These are phyloP conservation scores for Aphis craccivora DNA, from an alignment of 1,140 invertebrate genomes.

Conservation along the genomic window DNA sequence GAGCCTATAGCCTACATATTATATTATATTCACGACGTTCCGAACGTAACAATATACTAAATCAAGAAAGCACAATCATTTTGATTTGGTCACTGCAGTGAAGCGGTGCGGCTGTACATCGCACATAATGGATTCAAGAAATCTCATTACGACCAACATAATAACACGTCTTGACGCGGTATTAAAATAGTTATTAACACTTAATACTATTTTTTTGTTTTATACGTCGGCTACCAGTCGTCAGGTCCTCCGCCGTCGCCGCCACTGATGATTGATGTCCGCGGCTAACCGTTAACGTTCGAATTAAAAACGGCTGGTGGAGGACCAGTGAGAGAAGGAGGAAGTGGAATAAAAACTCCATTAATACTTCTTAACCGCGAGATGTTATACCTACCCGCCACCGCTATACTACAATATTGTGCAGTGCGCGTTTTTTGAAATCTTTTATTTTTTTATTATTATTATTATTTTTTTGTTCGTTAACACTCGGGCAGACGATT, in stretches of 20 bases:
- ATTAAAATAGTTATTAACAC: conserved; percentile 58
- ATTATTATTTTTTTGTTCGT: not conserved
- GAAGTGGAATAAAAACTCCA: conserved; percentile 27
- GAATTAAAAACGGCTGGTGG: conserved; percentile 6
- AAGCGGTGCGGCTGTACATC: not conserved
- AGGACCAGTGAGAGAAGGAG: not conserved
- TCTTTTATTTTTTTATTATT: not conserved
- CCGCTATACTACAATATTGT: not conserved
- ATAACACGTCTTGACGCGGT: conserved; percentile 48
- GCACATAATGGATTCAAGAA: conserved; percentile 52
- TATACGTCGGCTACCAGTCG: conserved; percentile 5
- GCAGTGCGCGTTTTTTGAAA: not conserved
- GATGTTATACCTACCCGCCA: not conserved
- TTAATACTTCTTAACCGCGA: conserved; percentile 5
- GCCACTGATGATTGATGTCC: conserved; percentile 51
- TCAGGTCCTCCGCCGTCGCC: not conserved
- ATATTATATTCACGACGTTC: not conserved
- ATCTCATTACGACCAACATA: conserved; percentile 55
- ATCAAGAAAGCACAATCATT: conserved; percentile 46
- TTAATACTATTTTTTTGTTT: conserved; percentile 26
- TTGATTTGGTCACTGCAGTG: conserved; percentile 48
- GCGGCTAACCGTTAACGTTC: conserved; percentile 43
- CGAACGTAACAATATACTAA: not conserved
- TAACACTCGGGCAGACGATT: not conserved
- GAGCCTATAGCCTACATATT: not conserved